Evolutionary conservation across 2,113 vertebrate species (phyloP), one percentile per base, ranked within the genome.

Genomic region (Rhabdomys dilectus): DNA sequence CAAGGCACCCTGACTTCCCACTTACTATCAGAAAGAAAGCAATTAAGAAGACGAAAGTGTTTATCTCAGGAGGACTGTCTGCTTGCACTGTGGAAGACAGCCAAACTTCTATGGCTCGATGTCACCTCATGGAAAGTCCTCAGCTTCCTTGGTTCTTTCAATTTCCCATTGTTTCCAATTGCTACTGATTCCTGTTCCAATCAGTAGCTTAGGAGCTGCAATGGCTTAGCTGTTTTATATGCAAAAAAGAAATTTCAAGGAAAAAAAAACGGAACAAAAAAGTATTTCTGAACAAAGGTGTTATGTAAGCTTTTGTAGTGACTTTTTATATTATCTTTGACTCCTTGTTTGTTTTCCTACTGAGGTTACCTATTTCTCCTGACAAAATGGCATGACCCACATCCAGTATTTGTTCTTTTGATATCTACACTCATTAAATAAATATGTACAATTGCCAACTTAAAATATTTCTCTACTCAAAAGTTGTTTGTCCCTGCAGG

Each of bases 161-260:
- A 88, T 75, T 98, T 94, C 97, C 87, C 93, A 98, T 90, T 94
- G 97, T 93, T 98, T 98, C 97, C 96, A 97, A 98, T 97, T 98
- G 98, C 92, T 95, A 95, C 94, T 73, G 91, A 97, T 98, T 98
- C 97, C 93, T 97, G 48, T 98, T 97, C 93, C 19, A 97, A 95
- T 29, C 96, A 94, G 86, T 86, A 97, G 95, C 45, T 95, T 93
- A 97, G 98, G 98, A 96, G 94, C 60, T 66, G 97, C 77, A 98
- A 97, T 78, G 93, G 68, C 36, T 96, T 81, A 96, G 88, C 22
- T 87, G 36, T 75, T 91, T 98, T 91, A 97, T 96, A 97, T 91
- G 60, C n/a, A 80, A 73, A 91, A 51, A 94, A 86, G 87, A 95
- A 96, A 97, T 94, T 85, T 45, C 26, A 93, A 96, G 60, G 4